Percentiles rank a stretch among this genome's conserved stretches.
These are phyloP conservation scores for Amphibalanus amphitrite DNA, from an alignment of 1,140 invertebrate genomes.

Conservation along the genomic window DNA sequence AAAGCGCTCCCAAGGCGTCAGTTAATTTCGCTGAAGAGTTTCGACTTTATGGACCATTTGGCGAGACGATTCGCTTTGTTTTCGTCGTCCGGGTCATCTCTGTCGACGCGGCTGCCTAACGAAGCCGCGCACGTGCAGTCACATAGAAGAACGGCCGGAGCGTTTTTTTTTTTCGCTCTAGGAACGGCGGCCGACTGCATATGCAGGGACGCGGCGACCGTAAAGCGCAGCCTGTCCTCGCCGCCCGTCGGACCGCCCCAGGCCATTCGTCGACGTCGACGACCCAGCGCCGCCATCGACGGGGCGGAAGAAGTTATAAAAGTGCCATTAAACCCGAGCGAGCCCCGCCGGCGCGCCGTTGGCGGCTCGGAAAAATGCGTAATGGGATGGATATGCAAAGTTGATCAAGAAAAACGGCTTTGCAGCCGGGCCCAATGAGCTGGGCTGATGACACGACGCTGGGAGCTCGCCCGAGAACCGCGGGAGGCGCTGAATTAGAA, in stretches of 20 bases:
- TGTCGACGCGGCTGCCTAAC: no score
- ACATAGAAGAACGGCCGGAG: background rate
- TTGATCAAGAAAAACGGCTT: constrained; percentile 1
- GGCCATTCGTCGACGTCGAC: background rate
- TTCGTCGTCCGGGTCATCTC: background rate
- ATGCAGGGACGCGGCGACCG: background rate
- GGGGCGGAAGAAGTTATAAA: background rate
- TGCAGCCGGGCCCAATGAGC: background rate
- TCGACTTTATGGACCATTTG: background rate
- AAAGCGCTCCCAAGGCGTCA: background rate
- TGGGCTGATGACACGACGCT: background rate
- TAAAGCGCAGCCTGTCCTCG: background rate
- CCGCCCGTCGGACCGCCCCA: background rate
- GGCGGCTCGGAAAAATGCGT: background rate
- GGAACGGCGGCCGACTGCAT: background rate
- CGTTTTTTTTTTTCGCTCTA: background rate
- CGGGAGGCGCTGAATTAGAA: no score
- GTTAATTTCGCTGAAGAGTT: background rate
- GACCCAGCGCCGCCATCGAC: background rate
- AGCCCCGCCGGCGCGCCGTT: background rate
- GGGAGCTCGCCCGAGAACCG: no score
- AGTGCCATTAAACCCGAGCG: background rate
- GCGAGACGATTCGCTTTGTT: background rate
- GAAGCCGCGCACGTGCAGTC: background rate
- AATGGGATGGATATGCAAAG: background rate